These are phyloP conservation scores for Hofmannophila pseudospretella DNA, from an alignment of 2,888 invertebrate species.

Conservation along the genomic window DNA sequence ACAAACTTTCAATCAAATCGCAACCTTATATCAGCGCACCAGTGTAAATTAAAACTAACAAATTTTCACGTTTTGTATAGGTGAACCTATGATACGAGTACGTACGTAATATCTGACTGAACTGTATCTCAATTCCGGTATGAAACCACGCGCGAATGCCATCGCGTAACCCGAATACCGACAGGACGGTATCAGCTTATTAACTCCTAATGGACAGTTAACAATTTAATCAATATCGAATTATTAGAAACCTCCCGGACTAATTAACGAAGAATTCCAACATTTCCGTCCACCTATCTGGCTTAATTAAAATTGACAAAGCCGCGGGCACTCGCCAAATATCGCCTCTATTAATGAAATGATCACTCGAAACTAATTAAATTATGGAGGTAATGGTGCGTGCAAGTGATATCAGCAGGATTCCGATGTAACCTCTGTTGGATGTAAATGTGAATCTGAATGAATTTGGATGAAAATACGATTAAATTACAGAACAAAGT, in stretches of 20 bases:
- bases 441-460: no score
- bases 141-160: neutral
- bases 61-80: no score
- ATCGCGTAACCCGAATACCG: constrained; percentile 34
- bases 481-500: no score
- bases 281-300: constrained; percentile 74
- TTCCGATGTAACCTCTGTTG: neutral
- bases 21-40: no score
- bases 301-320: constrained; percentile 77
- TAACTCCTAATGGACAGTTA: constrained; percentile 58
- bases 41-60: no score
- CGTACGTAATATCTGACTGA: neutral
- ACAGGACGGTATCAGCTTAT: constrained; percentile 48
- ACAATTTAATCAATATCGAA: constrained; percentile 40
- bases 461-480: no score
- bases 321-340: constrained; percentile 55
- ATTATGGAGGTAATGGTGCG: constrained; percentile 75
- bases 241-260: constrained; percentile 76
- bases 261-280: constrained; percentile 77
- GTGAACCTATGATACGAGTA: no score
- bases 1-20: no score
- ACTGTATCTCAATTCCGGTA: neutral
- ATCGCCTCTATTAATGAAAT: constrained; percentile 74
- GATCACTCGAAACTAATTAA: constrained; percentile 77
- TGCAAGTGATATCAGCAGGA: constrained; percentile 58